These are phyloP conservation scores for Pagetopsis macropterus DNA, from an alignment of 2,797 vertebrate genomes.

Conservation along the genomic window DNA sequence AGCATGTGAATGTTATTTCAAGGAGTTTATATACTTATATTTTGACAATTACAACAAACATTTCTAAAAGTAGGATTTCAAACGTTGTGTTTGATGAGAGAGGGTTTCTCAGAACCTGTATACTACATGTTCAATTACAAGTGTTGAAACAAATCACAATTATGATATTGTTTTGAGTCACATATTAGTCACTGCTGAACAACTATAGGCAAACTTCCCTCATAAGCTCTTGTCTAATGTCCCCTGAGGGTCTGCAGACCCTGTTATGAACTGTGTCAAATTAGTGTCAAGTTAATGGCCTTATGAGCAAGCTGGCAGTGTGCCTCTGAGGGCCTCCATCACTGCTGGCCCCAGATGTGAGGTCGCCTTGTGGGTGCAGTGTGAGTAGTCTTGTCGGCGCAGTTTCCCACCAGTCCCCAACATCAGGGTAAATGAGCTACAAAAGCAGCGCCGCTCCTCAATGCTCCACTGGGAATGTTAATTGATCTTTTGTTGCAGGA, in stretches of 20 bases:
- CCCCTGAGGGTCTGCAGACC: constrained; percentile 17
- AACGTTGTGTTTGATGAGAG: not conserved
- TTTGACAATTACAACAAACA: not conserved
- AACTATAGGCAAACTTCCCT: constrained; percentile 19
- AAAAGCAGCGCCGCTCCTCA: constrained; percentile 64
- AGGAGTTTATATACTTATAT: not conserved
- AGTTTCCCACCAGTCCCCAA: constrained; percentile 72
- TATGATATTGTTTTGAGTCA: not conserved
- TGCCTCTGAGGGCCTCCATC: constrained; percentile 54
- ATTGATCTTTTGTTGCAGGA: constrained; percentile 74
- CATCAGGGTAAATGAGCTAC: constrained; percentile 68
- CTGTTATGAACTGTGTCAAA: constrained; percentile 48
- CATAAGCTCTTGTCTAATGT: constrained; percentile 13
- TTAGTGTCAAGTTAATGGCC: constrained; percentile 64
- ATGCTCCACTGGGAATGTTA: constrained; percentile 73
- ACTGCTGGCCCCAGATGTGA: constrained; percentile 75
- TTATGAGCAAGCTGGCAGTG: constrained; percentile 51
- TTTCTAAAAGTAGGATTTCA: not conserved
- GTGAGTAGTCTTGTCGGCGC: constrained; percentile 59
- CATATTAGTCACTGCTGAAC: constrained; percentile 12
- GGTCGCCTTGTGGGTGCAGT: constrained; percentile 50
- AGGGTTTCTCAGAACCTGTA: not conserved
- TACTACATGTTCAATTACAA: not conserved
- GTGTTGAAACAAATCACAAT: constrained; percentile 1
- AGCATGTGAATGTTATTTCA: no score